Evolutionary conservation across 2,797 vertebrate species (phyloP), one percentile per base, ranked within the genome.

Genomic region (Thripadectes ignobilis): DNA sequence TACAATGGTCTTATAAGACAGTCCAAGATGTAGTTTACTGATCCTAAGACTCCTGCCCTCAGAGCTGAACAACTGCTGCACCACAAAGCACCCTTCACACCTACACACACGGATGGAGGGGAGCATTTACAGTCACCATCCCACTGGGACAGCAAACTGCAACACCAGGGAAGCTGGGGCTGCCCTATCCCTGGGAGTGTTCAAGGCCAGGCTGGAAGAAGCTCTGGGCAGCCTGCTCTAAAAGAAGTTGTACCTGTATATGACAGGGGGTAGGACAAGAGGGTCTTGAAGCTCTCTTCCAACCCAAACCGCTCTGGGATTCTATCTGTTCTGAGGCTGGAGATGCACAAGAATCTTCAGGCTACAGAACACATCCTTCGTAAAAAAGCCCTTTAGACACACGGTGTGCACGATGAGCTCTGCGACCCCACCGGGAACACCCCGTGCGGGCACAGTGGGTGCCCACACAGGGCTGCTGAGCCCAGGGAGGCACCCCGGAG

Each of bases 21-120:
- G 41, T 0, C 5, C 23, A 59, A 69, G 19, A 62, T 12, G 7
- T 9, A 39, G 22, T 21, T 43, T 58, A 16, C 39, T 46, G 39
- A 36, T 52, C 11, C 57, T 19, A n/a, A 72, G 4, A 9, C 46
- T 52, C 19, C 36, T 55, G 12, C 39, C n/a, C 52, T 46, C 46
- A 62, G n/a, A 67, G 61, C 21, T 11, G 61, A 32, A 51, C 59
- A 39, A 24, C 0, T 1, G 5, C 49, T 43, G 4, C 4, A 16
- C 0, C 43, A 10, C 10, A 20, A 26, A 39, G 24, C 2, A 3
- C 14, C 21, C 39, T 14, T 21, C 46, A 15, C 36, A 57, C 24
- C 49, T 1, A 67, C 26, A 59, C 26, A 19, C 0, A 0, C 1
- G 34, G n/a, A 55, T 43, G 6, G 8, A 46, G 17, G 2, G 10